These are phyloP conservation scores for Chrysodeixis includens DNA, from an alignment of 2,888 invertebrate genomes.

Conservation along the genomic window DNA sequence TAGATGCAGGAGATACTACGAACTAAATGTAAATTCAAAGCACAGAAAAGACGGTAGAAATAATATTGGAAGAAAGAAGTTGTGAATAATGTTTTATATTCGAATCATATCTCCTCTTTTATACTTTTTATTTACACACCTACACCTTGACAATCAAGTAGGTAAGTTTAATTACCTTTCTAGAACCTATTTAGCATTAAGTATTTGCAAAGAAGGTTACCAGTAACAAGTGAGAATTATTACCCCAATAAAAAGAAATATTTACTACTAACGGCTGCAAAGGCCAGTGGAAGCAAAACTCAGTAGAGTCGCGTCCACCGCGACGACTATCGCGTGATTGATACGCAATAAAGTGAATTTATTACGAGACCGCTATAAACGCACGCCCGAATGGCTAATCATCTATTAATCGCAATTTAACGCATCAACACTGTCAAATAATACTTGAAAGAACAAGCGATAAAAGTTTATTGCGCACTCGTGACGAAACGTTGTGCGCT, in stretches of 20 bases:
- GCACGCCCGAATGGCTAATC: slow-evolving; percentile 81
- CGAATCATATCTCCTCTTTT: background rate
- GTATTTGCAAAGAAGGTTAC: slow-evolving; percentile 49
- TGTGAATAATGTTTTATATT: too few species aligned
- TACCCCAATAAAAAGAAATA: slow-evolving; percentile 59
- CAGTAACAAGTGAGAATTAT: slow-evolving; percentile 56
- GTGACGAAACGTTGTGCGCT: slow-evolving; percentile 58
- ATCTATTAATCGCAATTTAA: slow-evolving; percentile 86
- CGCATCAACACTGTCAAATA: slow-evolving; percentile 85
- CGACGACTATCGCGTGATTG: slow-evolving; percentile 73
- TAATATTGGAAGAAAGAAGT: background rate
- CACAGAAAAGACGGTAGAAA: background rate
- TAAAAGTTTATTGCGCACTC: slow-evolving; percentile 78
- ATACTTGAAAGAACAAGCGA: slow-evolving; percentile 82
- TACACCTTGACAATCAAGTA: slow-evolving; percentile 16
- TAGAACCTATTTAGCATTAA: slow-evolving; percentile 52
- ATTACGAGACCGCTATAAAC: slow-evolving; percentile 83
- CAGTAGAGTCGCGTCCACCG: slow-evolving; percentile 56
- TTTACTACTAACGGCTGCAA: slow-evolving; percentile 57
- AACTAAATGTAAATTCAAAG: background rate
- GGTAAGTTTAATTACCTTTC: slow-evolving; percentile 32
- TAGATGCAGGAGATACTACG: background rate
- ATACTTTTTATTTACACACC: slow-evolving; percentile 7
- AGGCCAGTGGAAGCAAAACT: slow-evolving; percentile 48
- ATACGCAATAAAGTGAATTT: slow-evolving; percentile 85